Evolutionary conservation across 2,113 vertebrate species (phyloP).

Genomic region (Archocentrus centrarchus): DNA sequence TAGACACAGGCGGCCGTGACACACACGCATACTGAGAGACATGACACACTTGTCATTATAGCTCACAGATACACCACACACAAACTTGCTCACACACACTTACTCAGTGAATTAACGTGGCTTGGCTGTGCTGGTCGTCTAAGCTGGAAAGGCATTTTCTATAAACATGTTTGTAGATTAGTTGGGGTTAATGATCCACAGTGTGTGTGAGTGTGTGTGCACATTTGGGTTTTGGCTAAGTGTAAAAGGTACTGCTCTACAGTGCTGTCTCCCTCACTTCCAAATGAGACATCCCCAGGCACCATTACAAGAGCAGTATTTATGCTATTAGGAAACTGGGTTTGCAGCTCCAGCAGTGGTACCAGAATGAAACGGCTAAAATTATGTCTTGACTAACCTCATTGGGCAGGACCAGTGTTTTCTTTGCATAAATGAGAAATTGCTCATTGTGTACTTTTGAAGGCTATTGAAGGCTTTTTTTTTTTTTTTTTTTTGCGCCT

Average conservation of each 20-base stretch:
- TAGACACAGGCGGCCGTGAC: constrained; percentile 45
- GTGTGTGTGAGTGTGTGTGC: background rate
- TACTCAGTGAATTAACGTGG: constrained; percentile 52
- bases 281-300: constrained; percentile 66
- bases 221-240: constrained; percentile 43
- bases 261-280: constrained; percentile 43
- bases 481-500: background rate
- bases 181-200: constrained; percentile 70
- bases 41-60: constrained; percentile 42
- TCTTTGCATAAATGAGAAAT: constrained; percentile 69
- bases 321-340: constrained; percentile 66
- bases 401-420: constrained; percentile 59
- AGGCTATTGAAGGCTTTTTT: constrained; percentile 34
- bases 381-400: constrained; percentile 67
- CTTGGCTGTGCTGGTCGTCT: constrained; percentile 25
- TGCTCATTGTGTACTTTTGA: constrained; percentile 55
- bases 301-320: constrained; percentile 64
- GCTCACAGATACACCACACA: constrained; percentile 31
- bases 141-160: constrained; percentile 56
- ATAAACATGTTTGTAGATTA: constrained; percentile 76
- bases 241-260: constrained; percentile 47
- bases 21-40: constrained; percentile 46
- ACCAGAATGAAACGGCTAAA: constrained; percentile 65
- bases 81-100: background rate
- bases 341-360: constrained; percentile 38